Base-by-base conservation (phyloP, 2,888 invertebrate species). In the Pelosia muscerda region DNA sequence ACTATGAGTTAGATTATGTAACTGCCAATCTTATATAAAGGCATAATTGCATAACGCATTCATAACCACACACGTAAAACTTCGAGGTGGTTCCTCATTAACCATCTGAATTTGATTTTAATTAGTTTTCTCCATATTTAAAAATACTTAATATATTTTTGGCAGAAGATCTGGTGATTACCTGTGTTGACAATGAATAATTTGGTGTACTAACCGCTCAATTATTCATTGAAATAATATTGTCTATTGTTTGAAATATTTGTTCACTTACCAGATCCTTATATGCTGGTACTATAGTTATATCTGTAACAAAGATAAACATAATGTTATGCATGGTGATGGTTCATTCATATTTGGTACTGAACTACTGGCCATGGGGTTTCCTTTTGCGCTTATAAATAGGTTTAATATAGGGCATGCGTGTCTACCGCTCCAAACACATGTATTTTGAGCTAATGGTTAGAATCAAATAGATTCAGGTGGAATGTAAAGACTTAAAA, bases 251-350 rank as follows among this genome's bases (percentile, higher is more conserved):
- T 62, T 62, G 13, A 6, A 57, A 60, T 60, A 25, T 53, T 54
- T 61, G 4, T 49, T 42, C 57, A 49, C 57, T 61, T 62, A 62
- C 66, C 60, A 55, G 28, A 28, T 31, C 26, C 56, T 31, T 62
- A 55, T 58, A n/a, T 13, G 60, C 13, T 64, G 26, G 57, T 22
- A 22, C 28, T 55, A 25, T 61, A 54, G 59, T 38, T 66, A 31
- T 62, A 66, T 56, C 66, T 66, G 62, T 22, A 66, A 66, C 66
- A 66, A 55, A 56, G 31, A 31, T 26, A 61, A n/a, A 34, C 8
- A 22, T 38, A 28, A 63, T 11, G 9, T 23, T 38, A 22, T 31
- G 28, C n/a, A 42, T 60, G 11, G 10, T 38, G 31, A 19, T 4
- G 6, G 0, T 55, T n/a, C n/a, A 19, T 25, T 53, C 8, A 25